These are phyloP conservation scores for Chaetodon trifasciatus DNA, from an alignment of 2,797 vertebrate species.

Conservation along the genomic window DNA sequence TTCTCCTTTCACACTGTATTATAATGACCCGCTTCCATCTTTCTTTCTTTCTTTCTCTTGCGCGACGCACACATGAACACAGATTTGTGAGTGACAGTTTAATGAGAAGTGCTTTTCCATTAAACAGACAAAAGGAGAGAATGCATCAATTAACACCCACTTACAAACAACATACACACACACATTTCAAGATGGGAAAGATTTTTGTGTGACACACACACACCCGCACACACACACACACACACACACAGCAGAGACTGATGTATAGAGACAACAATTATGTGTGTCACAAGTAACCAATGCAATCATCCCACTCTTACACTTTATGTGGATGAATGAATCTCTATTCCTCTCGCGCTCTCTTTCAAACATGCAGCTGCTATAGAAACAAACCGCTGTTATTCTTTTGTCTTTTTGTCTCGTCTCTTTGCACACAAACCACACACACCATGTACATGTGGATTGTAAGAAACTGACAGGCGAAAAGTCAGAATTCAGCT, in stretches of 20 bases:
- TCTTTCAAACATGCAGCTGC: conserved; percentile 18
- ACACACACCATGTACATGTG: background rate
- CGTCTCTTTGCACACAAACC: background rate
- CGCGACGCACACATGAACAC: conserved; percentile 36
- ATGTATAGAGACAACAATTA: conserved; percentile 43
- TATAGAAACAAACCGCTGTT: background rate
- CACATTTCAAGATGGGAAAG: conserved; percentile 42
- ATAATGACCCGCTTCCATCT: conserved; percentile 71
- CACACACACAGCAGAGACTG: conserved; percentile 5
- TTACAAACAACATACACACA: conserved; percentile 68
- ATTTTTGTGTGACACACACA: conserved; percentile 32
- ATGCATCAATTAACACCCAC: conserved; percentile 83
- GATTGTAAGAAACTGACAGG: background rate
- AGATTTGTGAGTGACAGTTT: conserved; percentile 79
- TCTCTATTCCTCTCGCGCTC: background rate
- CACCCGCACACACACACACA: background rate
- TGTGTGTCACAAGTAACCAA: conserved; percentile 30
- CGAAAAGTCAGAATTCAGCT: background rate
- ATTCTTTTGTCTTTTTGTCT: background rate
- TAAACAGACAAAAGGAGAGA: conserved; percentile 82
- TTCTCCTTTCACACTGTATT: conserved; percentile 72
- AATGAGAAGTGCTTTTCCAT: conserved; percentile 83
- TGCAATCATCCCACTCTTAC: conserved; percentile 17
- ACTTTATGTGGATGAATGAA: conserved; percentile 21
- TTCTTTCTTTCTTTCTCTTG: conserved; percentile 56